Base-by-base conservation (phyloP, 1,140 invertebrate species). In the Drosophila oshimai region DNA sequence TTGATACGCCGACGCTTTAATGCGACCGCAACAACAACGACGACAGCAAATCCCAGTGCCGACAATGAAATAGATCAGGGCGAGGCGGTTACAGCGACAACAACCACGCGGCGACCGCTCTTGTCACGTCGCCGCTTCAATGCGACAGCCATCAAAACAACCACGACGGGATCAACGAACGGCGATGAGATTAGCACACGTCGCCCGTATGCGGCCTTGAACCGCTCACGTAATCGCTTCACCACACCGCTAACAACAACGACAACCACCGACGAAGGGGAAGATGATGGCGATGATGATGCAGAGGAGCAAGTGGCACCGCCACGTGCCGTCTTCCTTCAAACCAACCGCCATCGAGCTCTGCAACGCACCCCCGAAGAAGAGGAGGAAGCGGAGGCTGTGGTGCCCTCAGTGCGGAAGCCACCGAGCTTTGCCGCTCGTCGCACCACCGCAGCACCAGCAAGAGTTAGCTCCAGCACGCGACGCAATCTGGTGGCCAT, bases 321-420 rank as follows among this genome's bases (percentile, higher is more conserved):
- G 18, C 37, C 45, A 34, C 73, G 73, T 3, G 37, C 57, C 0
- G 74, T 54, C 24, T 84, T 83, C 12, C 31, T 84, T 31, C 70
- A 84, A 58, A 84, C 79, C 1, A 83, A 83, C 13, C 74, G 79
- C 1, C 79, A 83, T 61, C 64, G 79, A 5, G 58, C 79, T 0
- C 26, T 83, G 12, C 6, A 71, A 12, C 37, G 20, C 7, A 45
- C 20, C 2, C 47, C 29, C 6, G 54, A 58, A 1, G 54, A 57
- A 20, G 46, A 34, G 6, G 49, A 28, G 12, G 20, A 39, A 20
- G 24, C 12, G 10, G 41, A 29, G 6, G 37, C n/a, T 6, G 42
- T 10, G 44, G 3, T 28, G 5, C 9, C 31, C 6, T 20, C 6
- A 10, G n/a, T n/a, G n/a, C 36, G 67, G 10, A 70, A 24, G 7